A percentile compares a stretch with the other conserved stretches of the same genome.
Conservation (phyloP, 2,797 vertebrate genomes). For the Jordanella pulchra region DNA sequence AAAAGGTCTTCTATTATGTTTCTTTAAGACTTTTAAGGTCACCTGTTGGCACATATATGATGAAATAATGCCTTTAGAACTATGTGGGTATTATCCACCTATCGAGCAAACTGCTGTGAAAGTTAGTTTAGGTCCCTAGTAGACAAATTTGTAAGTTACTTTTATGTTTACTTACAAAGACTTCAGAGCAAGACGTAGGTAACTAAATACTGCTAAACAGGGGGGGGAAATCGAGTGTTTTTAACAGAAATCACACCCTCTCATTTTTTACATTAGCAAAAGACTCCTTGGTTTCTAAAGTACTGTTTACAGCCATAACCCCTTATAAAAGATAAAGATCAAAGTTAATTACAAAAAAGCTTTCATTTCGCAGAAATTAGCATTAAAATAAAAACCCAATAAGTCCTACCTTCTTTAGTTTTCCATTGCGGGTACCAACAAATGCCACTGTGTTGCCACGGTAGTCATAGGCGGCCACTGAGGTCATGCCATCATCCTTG, state of each 20-base stretch:
- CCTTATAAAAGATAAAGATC: not conserved
- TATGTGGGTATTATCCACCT: too few relatives aligned
- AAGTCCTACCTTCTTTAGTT: slow-evolving; percentile 90
- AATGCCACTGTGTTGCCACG: slow-evolving; percentile 93
- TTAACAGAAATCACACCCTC: not conserved
- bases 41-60: too few relatives aligned
- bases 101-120: too few relatives aligned
- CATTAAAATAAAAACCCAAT: too few relatives aligned
- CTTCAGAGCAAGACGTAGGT: not conserved
- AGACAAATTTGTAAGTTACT: not conserved
- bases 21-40: too few relatives aligned
- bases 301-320: not conserved
- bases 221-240: not conserved
- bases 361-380: not conserved
- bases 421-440: slow-evolving; percentile 89
- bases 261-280: not conserved
- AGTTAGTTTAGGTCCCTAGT: too few relatives aligned
- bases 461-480: slow-evolving; percentile 94
- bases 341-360: not conserved
- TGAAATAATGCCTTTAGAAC: too few relatives aligned
- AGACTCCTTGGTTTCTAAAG: not conserved
- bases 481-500: slow-evolving; percentile 96
- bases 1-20: too few relatives aligned
- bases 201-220: not conserved
- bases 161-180: not conserved